Evolutionary conservation across 2,113 vertebrate species (phyloP).

Genomic region (Eclectus roratus): DNA sequence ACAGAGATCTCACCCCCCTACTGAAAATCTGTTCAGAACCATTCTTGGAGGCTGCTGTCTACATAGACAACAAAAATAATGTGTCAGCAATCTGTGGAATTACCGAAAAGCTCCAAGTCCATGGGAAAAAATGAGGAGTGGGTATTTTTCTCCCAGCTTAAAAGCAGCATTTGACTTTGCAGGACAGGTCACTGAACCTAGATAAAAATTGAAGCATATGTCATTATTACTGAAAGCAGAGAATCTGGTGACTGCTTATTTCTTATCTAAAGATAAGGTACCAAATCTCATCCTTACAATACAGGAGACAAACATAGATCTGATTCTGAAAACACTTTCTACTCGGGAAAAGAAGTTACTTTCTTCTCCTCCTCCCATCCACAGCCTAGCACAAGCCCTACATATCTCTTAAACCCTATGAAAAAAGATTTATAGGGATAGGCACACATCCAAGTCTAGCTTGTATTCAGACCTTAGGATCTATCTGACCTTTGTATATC

Average conservation of each 20-base stretch:
- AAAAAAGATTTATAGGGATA: background rate
- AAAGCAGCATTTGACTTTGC: conserved; percentile 86
- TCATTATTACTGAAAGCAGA: background rate
- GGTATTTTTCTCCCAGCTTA: conserved; percentile 84
- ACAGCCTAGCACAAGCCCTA: background rate
- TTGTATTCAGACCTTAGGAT: background rate
- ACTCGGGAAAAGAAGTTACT: background rate
- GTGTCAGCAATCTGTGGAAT: background rate
- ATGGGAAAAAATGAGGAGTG: conserved; percentile 92
- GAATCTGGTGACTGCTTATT: background rate
- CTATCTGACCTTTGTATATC: background rate
- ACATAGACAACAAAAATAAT: background rate
- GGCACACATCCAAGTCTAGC: background rate
- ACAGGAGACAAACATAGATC: background rate
- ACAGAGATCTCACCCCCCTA: background rate
- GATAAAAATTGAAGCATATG: background rate
- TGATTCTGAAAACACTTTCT: background rate
- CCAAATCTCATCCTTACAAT: background rate
- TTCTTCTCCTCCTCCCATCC: background rate
- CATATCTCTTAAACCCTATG: background rate
- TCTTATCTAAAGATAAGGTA: background rate
- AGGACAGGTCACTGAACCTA: conserved; percentile 87
- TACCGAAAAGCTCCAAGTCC: conserved; percentile 97
- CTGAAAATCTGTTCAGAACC: background rate
- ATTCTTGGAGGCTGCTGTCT: background rate